Conservation (phyloP, 2,113 vertebrate genomes). For the Corapipo altera region DNA sequence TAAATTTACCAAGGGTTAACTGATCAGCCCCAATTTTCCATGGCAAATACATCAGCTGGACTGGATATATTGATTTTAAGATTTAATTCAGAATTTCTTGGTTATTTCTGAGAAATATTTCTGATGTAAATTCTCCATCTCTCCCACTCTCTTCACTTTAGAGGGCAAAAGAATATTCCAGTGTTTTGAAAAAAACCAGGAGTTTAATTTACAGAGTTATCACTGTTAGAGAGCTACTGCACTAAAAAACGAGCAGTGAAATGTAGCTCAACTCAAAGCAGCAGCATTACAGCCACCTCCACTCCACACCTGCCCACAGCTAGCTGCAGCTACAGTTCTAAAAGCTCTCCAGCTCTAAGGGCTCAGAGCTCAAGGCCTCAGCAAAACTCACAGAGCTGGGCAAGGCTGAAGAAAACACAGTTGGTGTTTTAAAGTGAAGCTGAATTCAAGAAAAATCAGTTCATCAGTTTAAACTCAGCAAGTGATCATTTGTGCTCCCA, state of each 20-base stretch:
- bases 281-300: neutral
- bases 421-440: neutral
- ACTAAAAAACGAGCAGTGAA: neutral
- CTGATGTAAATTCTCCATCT: neutral
- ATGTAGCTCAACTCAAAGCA: neutral
- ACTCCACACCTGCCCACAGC: neutral
- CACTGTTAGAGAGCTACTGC: neutral
- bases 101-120: conserved; percentile 23
- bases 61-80: neutral
- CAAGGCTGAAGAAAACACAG: neutral
- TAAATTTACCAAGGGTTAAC: neutral
- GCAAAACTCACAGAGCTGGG: neutral
- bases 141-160: neutral
- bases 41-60: neutral
- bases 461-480: neutral
- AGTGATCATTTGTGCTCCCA: neutral
- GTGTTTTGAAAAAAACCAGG: neutral
- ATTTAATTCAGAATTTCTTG: neutral
- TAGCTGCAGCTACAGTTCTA: neutral
- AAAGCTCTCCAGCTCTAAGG: neutral
- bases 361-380: neutral
- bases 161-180: neutral
- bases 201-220: neutral
- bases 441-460: neutral
- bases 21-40: neutral